Evolutionary conservation across 2,888 invertebrate genomes (phyloP), one percentile per base, ranked within the genome.

Genomic region (Pilophorus perplexus): DNA sequence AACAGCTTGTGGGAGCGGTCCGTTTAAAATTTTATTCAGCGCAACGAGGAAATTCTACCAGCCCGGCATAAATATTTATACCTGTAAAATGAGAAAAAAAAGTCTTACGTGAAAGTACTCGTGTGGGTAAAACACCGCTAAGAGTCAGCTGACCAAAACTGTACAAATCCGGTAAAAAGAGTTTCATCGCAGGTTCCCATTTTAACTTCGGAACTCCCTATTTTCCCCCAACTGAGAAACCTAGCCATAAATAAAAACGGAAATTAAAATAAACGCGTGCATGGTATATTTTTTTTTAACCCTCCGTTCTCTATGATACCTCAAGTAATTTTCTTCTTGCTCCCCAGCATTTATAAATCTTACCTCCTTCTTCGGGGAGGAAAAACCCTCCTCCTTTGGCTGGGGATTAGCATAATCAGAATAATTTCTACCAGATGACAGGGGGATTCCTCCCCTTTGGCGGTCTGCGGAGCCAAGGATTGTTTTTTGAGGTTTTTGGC

Each of bases 361-460:
- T 46, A 62, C 46, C 48, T 62, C 48, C n/a, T n/a, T n/a, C n/a
- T n/a, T n/a, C n/a, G n/a, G n/a, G 16, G 18, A 48, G 18, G 23
- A 28, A 62, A 46, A 28, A 25, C 27, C 62, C 48, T 27, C 46
- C n/a, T 37, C 27, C 44, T 62, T 54, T 65, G 54, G 27, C 54
- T 54, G 27, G 18, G 65, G 48, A 70, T 72, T 72, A 72, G 68
- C 72, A 71, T 72, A 72, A 72, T 72, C 71, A 70, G 69, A 71
- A 72, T 70, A 70, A 72, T 68, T 72, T 64, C 64, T 62, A 69
- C 66, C 71, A 68, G 71, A 69, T 67, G 72, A 69, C 72, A 67
- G 64, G 38, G 67, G 40, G 37, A 20, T 16, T 12, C 23, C 42
- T 62, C n/a, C n/a, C n/a, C n/a, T n/a, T n/a, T 27, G 27, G 62